Percentiles rank a stretch among this genome's conserved stretches.
Conservation (phyloP, 2,797 vertebrate genomes). For the Eidolon dupreanum region DNA sequence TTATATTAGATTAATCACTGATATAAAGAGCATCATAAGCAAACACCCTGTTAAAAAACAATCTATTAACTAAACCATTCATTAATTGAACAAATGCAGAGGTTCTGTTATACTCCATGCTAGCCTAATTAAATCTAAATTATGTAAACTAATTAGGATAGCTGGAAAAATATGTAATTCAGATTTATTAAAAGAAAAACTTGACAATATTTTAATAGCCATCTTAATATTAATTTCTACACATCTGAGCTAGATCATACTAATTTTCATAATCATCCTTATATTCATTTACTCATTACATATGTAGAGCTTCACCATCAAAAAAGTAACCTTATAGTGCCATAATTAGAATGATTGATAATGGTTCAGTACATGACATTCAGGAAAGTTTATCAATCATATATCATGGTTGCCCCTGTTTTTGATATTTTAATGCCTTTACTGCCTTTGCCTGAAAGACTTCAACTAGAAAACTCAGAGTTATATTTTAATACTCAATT, state of each 20-base stretch:
- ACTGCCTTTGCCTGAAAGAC: neutral
- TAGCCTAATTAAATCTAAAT: constrained; percentile 55
- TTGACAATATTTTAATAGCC: neutral
- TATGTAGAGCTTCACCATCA: neutral
- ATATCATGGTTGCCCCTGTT: neutral
- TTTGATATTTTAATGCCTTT: neutral
- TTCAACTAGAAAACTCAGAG: neutral
- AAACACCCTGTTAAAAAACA: constrained; percentile 44
- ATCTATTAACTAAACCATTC: constrained; percentile 53
- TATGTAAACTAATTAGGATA: constrained; percentile 14
- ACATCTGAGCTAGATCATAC: neutral
- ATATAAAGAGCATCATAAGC: constrained; percentile 46
- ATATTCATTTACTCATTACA: neutral
- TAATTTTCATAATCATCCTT: constrained; percentile 1
- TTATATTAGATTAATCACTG: constrained; percentile 56
- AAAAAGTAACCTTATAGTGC: neutral
- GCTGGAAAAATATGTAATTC: neutral
- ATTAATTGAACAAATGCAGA: constrained; percentile 42
- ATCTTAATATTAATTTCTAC: neutral
- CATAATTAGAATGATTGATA: neutral
- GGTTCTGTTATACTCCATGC: neutral
- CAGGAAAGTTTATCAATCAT: neutral
- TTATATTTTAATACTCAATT: neutral
- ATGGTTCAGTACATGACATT: neutral
- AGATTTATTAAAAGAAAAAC: constrained; percentile 28